A percentile compares a stretch with the other conserved stretches of the same genome.
Evolutionary conservation across 2,113 vertebrate genomes (phyloP).

Genomic region (Elephantulus edwardii): DNA sequence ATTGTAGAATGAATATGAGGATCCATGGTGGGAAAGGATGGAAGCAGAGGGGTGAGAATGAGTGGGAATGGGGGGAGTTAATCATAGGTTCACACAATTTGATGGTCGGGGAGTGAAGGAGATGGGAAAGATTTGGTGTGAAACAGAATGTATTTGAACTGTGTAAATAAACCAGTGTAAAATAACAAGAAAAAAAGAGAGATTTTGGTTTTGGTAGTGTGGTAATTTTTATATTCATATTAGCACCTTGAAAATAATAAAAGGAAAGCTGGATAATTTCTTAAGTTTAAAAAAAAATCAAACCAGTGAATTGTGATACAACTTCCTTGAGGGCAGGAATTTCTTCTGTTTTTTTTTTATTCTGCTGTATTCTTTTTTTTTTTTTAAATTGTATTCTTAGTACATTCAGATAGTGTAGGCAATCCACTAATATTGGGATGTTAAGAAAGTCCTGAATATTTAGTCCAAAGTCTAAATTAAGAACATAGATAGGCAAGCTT

Average conservation of each 20-base stretch:
- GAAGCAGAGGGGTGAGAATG: too few species aligned
- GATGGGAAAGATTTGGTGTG: too few species aligned
- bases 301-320: not conserved
- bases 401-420: not conserved
- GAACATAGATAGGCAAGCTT: not conserved
- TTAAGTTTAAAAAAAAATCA: not conserved
- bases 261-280: not conserved
- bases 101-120: too few species aligned
- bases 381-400: not conserved
- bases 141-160: too few species aligned
- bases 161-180: too few species aligned
- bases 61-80: too few species aligned
- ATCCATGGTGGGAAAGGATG: too few species aligned
- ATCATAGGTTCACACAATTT: too few species aligned
- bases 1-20: too few species aligned
- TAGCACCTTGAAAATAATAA: not conserved
- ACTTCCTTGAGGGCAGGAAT: not conserved
- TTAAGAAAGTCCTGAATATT: not conserved
- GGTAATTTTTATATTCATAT: not conserved
- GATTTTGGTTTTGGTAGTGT: not conserved
- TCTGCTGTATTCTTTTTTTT: not conserved
- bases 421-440: not conserved
- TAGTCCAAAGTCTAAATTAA: not conserved
- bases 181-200: too few species aligned
- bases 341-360: not conserved